Base-by-base conservation (phyloP, 2,888 invertebrate species). In the Phania funesta region DNA sequence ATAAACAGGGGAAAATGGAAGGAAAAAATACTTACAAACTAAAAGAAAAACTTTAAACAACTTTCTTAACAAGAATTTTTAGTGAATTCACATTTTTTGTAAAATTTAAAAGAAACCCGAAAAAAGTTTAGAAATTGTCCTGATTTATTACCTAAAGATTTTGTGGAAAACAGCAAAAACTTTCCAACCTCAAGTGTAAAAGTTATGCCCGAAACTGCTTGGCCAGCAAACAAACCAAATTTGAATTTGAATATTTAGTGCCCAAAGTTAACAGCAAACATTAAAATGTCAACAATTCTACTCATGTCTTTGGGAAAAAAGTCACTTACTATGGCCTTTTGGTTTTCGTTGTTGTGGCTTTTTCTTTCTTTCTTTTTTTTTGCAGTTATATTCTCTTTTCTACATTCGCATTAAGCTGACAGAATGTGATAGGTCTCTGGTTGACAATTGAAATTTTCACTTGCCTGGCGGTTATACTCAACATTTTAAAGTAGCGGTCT, bases 381-480 rank as follows among this genome's bases (percentile, higher is more conserved):
- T 22, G n/a, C 26, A n/a, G 26, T 16, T 16, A 44, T 3, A 38
- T 26, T 62, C n/a, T n/a, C n/a, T n/a, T n/a, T n/a, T n/a, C n/a
- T n/a, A n/a, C n/a, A n/a, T n/a, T n/a, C n/a, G n/a, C n/a, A n/a
- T n/a, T n/a, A n/a, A n/a, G n/a, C n/a, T n/a, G n/a, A n/a, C n/a
- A n/a, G n/a, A n/a, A n/a, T n/a, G n/a, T n/a, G n/a, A n/a, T 26
- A 52, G 20, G 41, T 20, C 54, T 16, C 54, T 3, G 1, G 54
- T 54, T 54, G 29, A n/a, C 29, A 54, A 68, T 68, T 29, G 29
- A 13, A 38, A 65, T 24, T 35, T 50, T 52, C 52, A 50, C 11
- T 50, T 52, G 16, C 24, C 9, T 52, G 24, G 18, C 16, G 18
- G 26, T 13, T 26, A 8, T 4, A 1, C 16, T n/a, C 8, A 52